phyloP scores from a whole-genome alignment of 2,888 invertebrate genomes.

The Lasioglossum leucozonium region DNA sequence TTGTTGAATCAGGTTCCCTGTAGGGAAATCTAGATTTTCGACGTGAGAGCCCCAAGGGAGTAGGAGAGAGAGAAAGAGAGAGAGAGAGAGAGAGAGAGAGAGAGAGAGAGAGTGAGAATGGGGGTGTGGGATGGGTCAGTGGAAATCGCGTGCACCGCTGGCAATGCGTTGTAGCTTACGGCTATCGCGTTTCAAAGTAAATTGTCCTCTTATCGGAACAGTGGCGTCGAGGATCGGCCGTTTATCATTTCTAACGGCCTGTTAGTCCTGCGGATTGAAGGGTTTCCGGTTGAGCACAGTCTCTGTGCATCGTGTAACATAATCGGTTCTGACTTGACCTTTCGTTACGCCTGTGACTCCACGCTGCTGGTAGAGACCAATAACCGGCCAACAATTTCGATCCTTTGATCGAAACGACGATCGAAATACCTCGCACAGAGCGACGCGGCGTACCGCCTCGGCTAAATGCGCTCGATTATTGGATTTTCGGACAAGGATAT shows the following conservation, averaged over 20 bases:
- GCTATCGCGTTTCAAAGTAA: conserved; percentile 35
- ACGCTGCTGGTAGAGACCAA: background rate
- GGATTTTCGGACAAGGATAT: background rate
- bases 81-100: too few relatives aligned
- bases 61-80: background rate
- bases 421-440: background rate
- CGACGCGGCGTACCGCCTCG: background rate
- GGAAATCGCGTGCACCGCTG: conserved; percentile 29
- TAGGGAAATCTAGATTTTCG: conserved; percentile 11
- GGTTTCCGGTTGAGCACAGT: background rate
- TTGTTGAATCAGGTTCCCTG: conserved; percentile 9
- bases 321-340: conserved; percentile 13
- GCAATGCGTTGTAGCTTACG: conserved; percentile 24
- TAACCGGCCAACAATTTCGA: background rate
- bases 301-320: background rate
- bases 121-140: background rate
- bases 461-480: background rate
- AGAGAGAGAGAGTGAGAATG: background rate
- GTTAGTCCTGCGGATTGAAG: conserved; percentile 12
- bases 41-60: background rate
- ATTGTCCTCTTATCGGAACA: conserved; percentile 21
- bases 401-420: background rate
- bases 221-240: conserved; percentile 22
- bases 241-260: conserved; percentile 18
- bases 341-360: background rate